A percentile compares a stretch with the other conserved stretches of the same genome.
phyloP scores from a whole-genome alignment of 2,888 invertebrate species.

The Chymomyza caudatula region DNA sequence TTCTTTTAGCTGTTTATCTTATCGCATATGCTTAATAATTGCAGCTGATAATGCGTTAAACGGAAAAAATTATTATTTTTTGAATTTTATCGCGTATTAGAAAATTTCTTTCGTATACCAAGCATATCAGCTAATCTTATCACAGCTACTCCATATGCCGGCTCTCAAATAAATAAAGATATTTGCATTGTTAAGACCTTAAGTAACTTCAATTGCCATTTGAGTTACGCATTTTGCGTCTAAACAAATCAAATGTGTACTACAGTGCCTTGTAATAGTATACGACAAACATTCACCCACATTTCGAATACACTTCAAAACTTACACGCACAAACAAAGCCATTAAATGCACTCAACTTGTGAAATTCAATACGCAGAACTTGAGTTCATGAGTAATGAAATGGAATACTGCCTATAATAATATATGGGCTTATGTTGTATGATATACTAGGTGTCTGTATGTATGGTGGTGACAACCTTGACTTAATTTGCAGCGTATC shows the following conservation, averaged over 20 bases:
- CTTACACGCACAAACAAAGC: constrained; percentile 49
- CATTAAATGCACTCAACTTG: constrained; percentile 42
- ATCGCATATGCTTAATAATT: constrained; percentile 14
- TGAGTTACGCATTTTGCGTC: neutral
- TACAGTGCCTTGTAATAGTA: constrained; percentile 26
- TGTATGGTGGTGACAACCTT: constrained; percentile 41
- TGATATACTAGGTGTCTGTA: neutral
- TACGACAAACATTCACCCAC: constrained; percentile 49
- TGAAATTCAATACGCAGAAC: constrained; percentile 47
- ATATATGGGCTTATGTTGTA: neutral
- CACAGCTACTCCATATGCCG: no score
- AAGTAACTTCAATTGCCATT: neutral
- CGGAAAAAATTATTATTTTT: neutral
- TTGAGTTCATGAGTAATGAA: constrained; percentile 4
- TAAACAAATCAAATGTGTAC: neutral
- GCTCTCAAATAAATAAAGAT: neutral
- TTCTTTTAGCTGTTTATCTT: constrained; percentile 21
- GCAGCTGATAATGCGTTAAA: neutral
- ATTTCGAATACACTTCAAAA: constrained; percentile 15
- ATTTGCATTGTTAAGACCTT: neutral
- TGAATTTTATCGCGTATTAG: neutral
- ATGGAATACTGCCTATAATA: neutral
- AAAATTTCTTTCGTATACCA: neutral
- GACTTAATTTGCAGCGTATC: constrained; percentile 64
- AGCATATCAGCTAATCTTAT: neutral